phyloP scores from a whole-genome alignment of 2,113 vertebrate genomes.

The Theristicus caerulescens region DNA sequence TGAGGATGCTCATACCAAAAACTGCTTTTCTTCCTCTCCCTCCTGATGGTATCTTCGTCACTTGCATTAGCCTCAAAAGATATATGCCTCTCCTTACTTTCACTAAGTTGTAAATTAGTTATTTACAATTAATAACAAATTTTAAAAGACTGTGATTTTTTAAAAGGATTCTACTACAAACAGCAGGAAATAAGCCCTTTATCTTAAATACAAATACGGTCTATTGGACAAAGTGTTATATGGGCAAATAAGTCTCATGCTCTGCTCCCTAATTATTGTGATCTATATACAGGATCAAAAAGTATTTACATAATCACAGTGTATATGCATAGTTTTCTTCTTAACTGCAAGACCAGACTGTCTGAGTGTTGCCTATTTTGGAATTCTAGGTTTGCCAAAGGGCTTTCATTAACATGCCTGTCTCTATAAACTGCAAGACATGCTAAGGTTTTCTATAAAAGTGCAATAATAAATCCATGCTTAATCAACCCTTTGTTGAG shows the following conservation, averaged over 20 bases:
- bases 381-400: constrained; percentile 8
- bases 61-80: background rate
- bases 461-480: constrained; percentile 37
- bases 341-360: background rate
- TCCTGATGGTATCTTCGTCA: background rate
- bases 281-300: background rate
- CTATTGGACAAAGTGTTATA: background rate
- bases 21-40: background rate
- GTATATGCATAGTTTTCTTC: background rate
- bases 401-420: constrained; percentile 26
- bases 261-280: background rate
- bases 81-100: background rate
- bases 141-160: background rate
- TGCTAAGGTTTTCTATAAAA: constrained; percentile 42
- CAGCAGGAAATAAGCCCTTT: background rate
- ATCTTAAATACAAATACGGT: background rate
- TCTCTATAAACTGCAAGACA: constrained; percentile 47
- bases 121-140: background rate
- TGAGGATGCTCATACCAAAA: background rate
- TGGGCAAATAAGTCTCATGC: background rate
- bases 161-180: background rate
- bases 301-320: background rate
- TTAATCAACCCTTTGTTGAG: constrained; percentile 54
- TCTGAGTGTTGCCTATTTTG: constrained; percentile 5
- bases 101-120: background rate